phyloP scores from a whole-genome alignment of 2,113 vertebrate species.

The Podarcis cretensis region DNA sequence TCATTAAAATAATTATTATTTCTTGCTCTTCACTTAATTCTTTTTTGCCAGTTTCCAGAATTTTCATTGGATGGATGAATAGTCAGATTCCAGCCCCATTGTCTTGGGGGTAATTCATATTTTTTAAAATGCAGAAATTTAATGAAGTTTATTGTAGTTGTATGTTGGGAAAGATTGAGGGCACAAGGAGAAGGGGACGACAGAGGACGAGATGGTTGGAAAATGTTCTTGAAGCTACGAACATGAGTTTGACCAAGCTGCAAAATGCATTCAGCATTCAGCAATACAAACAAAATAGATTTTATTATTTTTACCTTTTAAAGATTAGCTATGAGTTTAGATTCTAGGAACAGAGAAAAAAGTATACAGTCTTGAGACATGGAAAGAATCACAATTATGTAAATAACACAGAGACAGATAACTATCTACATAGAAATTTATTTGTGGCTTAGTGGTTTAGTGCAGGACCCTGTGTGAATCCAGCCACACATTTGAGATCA shows the following conservation, averaged over 20 bases:
- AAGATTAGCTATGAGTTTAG: background rate
- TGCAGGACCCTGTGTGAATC: background rate
- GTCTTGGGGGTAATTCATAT: conserved; percentile 12
- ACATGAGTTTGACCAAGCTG: no score
- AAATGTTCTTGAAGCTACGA: no score
- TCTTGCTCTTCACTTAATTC: conserved; percentile 50
- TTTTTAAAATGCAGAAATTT: background rate
- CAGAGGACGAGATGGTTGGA: no score
- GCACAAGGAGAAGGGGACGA: no score
- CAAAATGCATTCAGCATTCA: background rate
- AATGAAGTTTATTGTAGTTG: conserved; percentile 1
- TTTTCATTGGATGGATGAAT: conserved; percentile 39
- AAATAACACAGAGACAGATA: background rate
- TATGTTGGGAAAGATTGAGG: no score
- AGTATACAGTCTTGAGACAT: background rate
- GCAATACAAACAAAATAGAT: background rate
- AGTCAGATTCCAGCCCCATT: background rate
- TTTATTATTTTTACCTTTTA: background rate
- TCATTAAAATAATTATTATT: conserved; percentile 62
- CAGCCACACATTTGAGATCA: no score
- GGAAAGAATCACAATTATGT: background rate
- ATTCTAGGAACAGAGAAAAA: background rate
- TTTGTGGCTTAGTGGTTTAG: background rate
- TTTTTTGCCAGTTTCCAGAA: conserved; percentile 12
- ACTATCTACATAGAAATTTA: background rate